Percentiles rank a stretch among this genome's conserved stretches.
Evolutionary conservation across 2,888 invertebrate species (phyloP).

Genomic region (Leptinotarsa tumamoca): DNA sequence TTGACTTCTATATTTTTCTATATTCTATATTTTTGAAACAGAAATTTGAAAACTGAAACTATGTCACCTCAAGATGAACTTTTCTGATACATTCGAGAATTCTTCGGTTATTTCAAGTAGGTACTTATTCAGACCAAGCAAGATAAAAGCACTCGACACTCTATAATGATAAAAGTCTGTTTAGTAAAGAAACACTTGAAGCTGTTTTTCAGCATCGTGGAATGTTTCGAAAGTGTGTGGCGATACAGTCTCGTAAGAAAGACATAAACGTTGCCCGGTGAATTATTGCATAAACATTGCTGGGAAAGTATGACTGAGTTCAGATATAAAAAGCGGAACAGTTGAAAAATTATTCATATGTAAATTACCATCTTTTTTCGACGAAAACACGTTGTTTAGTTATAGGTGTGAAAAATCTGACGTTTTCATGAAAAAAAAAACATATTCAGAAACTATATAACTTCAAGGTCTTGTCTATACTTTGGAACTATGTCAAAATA

Average conservation of each 20-base stretch:
- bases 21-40: not conserved
- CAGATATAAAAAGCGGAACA: not conserved
- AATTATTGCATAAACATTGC: conserved; percentile 36
- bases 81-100: not conserved
- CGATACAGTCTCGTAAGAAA: conserved; percentile 33
- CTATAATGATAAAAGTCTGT: conserved; percentile 32
- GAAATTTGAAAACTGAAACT: not conserved
- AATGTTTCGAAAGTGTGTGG: conserved; percentile 33
- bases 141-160: conserved; percentile 27
- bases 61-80: not conserved
- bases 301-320: not conserved
- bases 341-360: not conserved
- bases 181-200: conserved; percentile 22
- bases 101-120: conserved; percentile 3
- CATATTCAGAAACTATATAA: too few relatives aligned
- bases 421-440: too few relatives aligned
- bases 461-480: too few relatives aligned
- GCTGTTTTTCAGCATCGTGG: conserved; percentile 30
- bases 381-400: not conserved
- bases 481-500: too few relatives aligned
- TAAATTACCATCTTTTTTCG: not conserved
- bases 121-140: conserved; percentile 10
- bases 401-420: too few relatives aligned
- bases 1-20: too few relatives aligned
- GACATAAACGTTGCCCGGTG: conserved; percentile 32